Evolutionary conservation across 2,113 vertebrate genomes (phyloP).

Genomic region (Tyto alba): DNA sequence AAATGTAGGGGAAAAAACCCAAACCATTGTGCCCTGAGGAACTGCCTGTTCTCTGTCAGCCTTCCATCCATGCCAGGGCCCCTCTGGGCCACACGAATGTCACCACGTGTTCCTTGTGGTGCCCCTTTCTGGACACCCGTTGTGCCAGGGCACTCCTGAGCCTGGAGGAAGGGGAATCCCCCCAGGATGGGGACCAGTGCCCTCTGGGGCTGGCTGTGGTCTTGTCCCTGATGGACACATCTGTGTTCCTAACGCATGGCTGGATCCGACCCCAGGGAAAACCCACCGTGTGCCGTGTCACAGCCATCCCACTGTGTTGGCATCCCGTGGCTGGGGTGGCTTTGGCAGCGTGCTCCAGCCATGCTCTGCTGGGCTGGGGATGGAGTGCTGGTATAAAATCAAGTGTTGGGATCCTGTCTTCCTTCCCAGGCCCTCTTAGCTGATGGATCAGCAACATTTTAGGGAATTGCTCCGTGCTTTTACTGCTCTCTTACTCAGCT

Average conservation of each 20-base stretch:
- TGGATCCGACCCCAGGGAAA: background rate
- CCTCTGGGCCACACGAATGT: background rate
- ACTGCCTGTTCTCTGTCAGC: fast-evolving
- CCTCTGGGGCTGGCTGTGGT: background rate
- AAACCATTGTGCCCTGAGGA: background rate
- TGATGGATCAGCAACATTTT: background rate
- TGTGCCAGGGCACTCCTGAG: background rate
- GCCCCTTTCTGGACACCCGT: background rate
- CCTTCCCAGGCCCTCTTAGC: background rate
- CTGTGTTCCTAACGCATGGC: fast-evolving
- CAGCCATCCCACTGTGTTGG: fast-evolving
- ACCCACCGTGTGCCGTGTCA: fast-evolving
- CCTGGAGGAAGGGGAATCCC: background rate
- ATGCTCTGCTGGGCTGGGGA: fast-evolving
- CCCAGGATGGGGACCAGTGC: fast-evolving
- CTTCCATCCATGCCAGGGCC: background rate
- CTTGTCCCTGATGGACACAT: fast-evolving
- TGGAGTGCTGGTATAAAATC: background rate
- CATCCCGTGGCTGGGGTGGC: fast-evolving
- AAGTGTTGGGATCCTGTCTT: background rate
- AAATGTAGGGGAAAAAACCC: background rate
- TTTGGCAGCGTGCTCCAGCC: fast-evolving
- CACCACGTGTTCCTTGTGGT: fast-evolving
- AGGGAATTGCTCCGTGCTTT: background rate
- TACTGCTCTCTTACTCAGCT: background rate